These are phyloP conservation scores for Acropora tenuis DNA, from an alignment of 64 coral and sea anemone species.

Conservation along the genomic window DNA sequence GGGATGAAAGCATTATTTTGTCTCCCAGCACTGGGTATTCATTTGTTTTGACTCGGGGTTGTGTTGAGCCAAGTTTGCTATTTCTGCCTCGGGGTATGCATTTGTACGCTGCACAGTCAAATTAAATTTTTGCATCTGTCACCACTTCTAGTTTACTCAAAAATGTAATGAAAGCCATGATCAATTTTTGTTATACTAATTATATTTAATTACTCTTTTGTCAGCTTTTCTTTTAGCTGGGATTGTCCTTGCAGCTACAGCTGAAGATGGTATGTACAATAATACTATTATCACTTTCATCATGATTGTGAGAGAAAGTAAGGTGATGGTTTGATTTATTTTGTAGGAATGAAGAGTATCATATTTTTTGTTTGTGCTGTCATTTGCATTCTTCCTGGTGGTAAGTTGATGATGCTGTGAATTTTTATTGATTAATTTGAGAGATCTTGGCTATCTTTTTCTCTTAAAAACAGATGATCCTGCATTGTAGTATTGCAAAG, in stretches of 20 bases:
- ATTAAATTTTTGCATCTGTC: too few relatives aligned
- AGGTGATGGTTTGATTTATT: neutral
- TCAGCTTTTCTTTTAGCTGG: constrained; percentile 89
- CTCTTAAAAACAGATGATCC: too few relatives aligned
- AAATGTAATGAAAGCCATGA: too few relatives aligned
- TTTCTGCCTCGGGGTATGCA: too few relatives aligned
- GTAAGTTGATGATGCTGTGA: constrained; percentile 31
- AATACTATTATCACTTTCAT: neutral
- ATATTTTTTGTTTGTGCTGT: constrained; percentile 98
- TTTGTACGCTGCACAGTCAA: too few relatives aligned
- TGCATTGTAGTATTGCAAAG: too few relatives aligned
- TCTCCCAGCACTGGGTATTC: too few relatives aligned
- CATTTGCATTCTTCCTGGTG: constrained; percentile 96
- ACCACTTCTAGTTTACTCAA: too few relatives aligned
- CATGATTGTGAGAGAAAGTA: neutral
- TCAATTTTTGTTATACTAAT: neutral
- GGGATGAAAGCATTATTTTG: too few relatives aligned
- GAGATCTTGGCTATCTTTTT: too few relatives aligned
- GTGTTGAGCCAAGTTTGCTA: too few relatives aligned
- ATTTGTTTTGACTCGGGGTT: too few relatives aligned
- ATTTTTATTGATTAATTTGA: neutral
- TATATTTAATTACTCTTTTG: neutral
- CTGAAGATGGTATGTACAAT: constrained; percentile 69
- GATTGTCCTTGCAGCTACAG: constrained; percentile 69
- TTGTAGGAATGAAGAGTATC: constrained; percentile 79